Percentiles rank a stretch among this genome's conserved stretches.
Evolutionary conservation across 2,113 vertebrate genomes (phyloP).

Genomic region (Neomonachus schauinslandi): DNA sequence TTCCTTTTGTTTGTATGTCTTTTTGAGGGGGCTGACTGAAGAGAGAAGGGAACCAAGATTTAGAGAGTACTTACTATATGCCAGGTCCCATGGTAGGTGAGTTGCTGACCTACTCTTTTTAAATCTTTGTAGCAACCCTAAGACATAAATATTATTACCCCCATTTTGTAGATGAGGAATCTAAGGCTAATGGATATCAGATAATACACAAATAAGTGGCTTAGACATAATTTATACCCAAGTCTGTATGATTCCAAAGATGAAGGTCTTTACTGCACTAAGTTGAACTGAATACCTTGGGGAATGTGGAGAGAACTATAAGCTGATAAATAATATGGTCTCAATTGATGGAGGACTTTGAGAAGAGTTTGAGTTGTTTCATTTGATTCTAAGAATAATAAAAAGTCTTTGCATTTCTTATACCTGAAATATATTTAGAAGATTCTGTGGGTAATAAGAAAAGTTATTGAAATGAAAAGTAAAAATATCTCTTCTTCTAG

Average conservation of each 20-base stretch:
- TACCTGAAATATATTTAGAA: not conserved
- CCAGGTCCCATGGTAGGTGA: not conserved
- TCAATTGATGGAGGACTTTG: not conserved
- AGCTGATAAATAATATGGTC: not conserved
- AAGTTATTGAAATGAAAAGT: conserved; percentile 6
- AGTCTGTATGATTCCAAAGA: not conserved
- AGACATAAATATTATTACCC: not conserved
- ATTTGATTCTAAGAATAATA: conserved; percentile 9
- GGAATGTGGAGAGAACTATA: not conserved
- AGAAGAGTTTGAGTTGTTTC: conserved; percentile 18
- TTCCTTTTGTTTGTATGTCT: not conserved
- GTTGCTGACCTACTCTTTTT: not conserved
- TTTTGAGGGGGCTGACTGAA: not conserved
- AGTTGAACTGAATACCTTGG: not conserved
- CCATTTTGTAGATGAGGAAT: conserved; percentile 14
- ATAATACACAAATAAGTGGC: not conserved
- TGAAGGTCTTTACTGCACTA: not conserved
- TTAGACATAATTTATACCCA: conserved; percentile 22
- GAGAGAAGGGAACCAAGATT: not conserved
- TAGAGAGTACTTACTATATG: not conserved
- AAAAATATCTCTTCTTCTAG: not conserved
- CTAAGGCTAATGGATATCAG: not conserved
- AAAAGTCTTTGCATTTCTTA: not conserved
- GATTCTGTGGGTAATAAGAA: not conserved
- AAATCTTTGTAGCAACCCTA: not conserved